phyloP scores from a whole-genome alignment of 2,888 invertebrate species.

The Brachyopa scutellaris region DNA sequence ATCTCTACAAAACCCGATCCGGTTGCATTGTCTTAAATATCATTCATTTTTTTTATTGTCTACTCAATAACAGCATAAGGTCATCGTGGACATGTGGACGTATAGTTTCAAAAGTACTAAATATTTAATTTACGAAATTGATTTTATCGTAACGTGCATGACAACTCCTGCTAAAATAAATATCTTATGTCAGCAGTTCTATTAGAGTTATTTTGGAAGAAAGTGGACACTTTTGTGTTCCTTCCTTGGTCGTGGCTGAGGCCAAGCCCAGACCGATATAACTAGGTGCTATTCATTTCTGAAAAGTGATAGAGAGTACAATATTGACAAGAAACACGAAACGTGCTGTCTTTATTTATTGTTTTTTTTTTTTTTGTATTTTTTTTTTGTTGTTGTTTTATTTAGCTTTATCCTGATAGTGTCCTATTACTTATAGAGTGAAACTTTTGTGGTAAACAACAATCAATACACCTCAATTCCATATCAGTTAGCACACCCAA shows the following conservation, averaged over 20 bases:
- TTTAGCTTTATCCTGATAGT: background rate
- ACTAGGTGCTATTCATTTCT: slow-evolving; percentile 69
- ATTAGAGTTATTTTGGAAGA: slow-evolving; percentile 46
- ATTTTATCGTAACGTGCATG: slow-evolving; percentile 47
- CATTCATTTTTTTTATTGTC: too few species aligned
- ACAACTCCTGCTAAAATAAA: slow-evolving; percentile 40
- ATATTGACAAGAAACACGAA: slow-evolving; percentile 65
- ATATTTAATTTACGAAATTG: slow-evolving; percentile 48
- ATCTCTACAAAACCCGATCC: too few species aligned
- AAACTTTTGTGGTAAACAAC: slow-evolving; percentile 33
- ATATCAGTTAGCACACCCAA: slow-evolving; percentile 63
- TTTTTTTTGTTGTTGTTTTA: slow-evolving; percentile 2
- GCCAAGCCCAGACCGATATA: slow-evolving; percentile 66
- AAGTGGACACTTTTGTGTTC: slow-evolving; percentile 63
- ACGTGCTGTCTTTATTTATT: slow-evolving; percentile 13
- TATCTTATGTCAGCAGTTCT: slow-evolving; percentile 46
- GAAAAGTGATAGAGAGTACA: slow-evolving; percentile 55
- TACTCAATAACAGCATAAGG: too few species aligned
- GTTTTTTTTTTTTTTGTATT: background rate
- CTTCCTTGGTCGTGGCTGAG: slow-evolving; percentile 26
- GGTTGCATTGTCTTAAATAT: too few species aligned
- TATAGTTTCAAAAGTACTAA: background rate
- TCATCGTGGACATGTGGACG: too few species aligned
- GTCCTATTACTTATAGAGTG: slow-evolving; percentile 19
- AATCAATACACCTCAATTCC: slow-evolving; percentile 66